Evolutionary conservation across 2,113 vertebrate genomes (phyloP), one percentile per base, ranked within the genome.

Genomic region (Pitta sordida): DNA sequence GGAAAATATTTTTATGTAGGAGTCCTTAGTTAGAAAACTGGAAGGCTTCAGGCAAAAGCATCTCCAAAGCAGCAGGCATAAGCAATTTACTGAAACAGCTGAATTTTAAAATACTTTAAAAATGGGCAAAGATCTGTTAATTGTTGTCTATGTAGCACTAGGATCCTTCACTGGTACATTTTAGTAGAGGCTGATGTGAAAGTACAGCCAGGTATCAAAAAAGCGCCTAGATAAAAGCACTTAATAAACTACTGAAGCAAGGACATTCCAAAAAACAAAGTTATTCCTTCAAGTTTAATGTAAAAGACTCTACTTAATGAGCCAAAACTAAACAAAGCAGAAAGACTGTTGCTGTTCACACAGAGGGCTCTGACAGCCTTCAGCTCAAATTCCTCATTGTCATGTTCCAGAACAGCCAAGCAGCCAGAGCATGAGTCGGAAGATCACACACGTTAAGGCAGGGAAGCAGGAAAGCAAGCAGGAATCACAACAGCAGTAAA

Each of bases 391-490:
- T 93, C 77, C 65, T 53, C 29, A 73, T 73, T 68, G 55, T 78
- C 77, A 52, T 15, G 39, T 86, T 62, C 67, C 90, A 93, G 53
- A 73, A 93, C 26, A 48, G 75, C 43, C 71, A 75, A 86, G 55
- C 55, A 91, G 58, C 53, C 71, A 96, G 86, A 2, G 3, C 36
- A 44, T 4, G 19, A 83, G 77, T 14, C 67, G 56, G 58, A 91
- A 80, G 70, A 93, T 88, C 37, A 82, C 65, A 77, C 0, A 2
- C 27, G 34, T 86, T 84, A 81, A 68, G 80, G 76, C 83, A 89
- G 48, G 60, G 69, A 88, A 92, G 75, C 70, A 93, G 85, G 94
- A 95, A 91, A 87, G 68, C 82, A 86, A 85, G 88, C 14, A 91
- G 63, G 83, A 91, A 64, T 76, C 69, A 79, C 56, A 81, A 26